Base-by-base conservation (phyloP, 2,797 vertebrate species). In the Smutsia gigantea region DNA sequence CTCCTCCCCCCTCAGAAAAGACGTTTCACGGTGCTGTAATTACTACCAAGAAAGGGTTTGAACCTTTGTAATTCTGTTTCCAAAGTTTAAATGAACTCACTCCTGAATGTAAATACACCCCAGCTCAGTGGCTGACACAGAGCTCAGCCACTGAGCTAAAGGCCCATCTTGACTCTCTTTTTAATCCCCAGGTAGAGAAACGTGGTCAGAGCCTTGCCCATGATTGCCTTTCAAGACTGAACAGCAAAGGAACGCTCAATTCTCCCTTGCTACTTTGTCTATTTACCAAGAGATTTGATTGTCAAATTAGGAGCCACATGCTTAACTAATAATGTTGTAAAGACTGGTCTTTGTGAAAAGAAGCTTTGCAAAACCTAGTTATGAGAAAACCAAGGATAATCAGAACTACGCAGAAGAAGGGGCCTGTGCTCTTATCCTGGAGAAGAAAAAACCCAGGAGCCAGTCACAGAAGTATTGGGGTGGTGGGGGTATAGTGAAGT, bases 81-180 rank as follows among this genome's bases (percentile, higher is more conserved):
- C 49, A 91, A 82, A 64, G 82, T 96, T n/a, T 72, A 94, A 88
- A 87, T 93, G 63, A 91, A 72, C 66, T 88, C 39, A 59, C 51
- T 31, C 11, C n/a, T 46, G 51, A 79, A 31, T 74, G 3, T 87
- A 94, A 86, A 85, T 34, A 66, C 14, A 64, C 57, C n/a, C n/a
- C 42, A 18, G 46, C 53, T 59, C 77, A 83, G 34, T 34, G 29
- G 63, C 74, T 19, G 49, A 25, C 57, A 46, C 27, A 34, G 75
- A 88, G 7, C 66, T 61, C 72, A 55, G 7, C 31, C 66, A 31
- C 46, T 46, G 61, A 15, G 21, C n/a, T 29, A 2, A 72, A 85
- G 29, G 59, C 6, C 37, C 85, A 37, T 59, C 77, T 79, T 23
- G 3, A 61, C 31, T 77, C 74, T 77, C 34, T 82, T 83, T 68